Conservation (phyloP, 2,888 invertebrate genomes). For the Mongoloraphidia duomilia region DNA sequence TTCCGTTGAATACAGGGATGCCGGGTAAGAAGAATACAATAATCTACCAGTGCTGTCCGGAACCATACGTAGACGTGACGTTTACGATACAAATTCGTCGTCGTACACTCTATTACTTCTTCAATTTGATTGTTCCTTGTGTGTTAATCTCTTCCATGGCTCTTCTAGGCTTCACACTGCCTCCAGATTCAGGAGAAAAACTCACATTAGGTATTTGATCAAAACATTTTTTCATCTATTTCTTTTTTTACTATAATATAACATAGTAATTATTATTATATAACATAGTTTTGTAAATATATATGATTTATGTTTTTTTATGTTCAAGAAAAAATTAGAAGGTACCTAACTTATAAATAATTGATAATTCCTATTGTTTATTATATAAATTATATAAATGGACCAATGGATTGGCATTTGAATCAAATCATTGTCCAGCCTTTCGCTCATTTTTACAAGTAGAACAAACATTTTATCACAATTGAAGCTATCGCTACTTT, state of each 20-base stretch:
- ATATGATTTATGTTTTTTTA: not conserved
- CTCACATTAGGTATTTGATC: conserved; percentile 71
- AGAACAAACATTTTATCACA: no score
- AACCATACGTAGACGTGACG: conserved; percentile 89
- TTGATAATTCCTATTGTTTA: no score
- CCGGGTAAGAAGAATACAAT: conserved; percentile 83
- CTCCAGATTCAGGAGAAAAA: conserved; percentile 95
- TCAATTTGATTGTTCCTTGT: conserved; percentile 98
- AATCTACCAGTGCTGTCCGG: conserved; percentile 85
- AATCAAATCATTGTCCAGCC: no score
- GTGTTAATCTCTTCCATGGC: conserved; percentile 98
- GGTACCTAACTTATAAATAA: no score
- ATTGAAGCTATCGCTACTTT: no score
- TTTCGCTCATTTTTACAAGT: no score
- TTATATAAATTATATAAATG: no score
- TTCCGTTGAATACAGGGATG: conserved; percentile 49
- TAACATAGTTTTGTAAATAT: conserved; percentile 1
- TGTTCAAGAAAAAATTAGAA: not conserved
- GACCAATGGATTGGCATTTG: no score
- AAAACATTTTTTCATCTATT: conserved; percentile 1
- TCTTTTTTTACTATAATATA: not conserved
- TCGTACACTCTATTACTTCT: conserved; percentile 95
- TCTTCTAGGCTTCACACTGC: conserved; percentile 92
- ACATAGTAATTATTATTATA: conserved; percentile 1
- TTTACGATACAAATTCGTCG: conserved; percentile 94